Evolutionary conservation across 2,113 vertebrate species (phyloP).

Genomic region (Girardinichthys multiradiatus): DNA sequence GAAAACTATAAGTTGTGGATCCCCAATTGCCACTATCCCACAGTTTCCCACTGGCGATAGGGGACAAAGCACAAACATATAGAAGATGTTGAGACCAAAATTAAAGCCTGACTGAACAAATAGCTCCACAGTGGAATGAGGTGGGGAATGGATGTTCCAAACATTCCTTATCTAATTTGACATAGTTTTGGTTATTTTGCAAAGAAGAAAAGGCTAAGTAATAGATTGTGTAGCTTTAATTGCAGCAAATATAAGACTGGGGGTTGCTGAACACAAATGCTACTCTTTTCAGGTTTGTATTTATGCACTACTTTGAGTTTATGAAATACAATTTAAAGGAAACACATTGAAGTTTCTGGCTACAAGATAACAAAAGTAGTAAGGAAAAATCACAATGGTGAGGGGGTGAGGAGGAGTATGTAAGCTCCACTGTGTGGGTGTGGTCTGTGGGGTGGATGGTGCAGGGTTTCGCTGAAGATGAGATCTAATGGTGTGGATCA

Average conservation of each 20-base stretch:
- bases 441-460: conserved; percentile 10
- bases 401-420: conserved; percentile 21
- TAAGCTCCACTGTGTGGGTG: conserved; percentile 2
- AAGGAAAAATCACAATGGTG: conserved; percentile 26
- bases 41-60: too few species aligned
- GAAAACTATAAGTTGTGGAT: background rate
- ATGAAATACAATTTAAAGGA: background rate
- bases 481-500: conserved; percentile 73
- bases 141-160: background rate
- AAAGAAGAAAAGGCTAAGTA: background rate
- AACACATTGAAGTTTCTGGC: background rate
- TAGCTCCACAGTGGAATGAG: background rate
- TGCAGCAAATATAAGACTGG: background rate
- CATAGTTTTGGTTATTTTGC: background rate
- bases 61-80: too few species aligned
- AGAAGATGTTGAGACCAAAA: too few species aligned
- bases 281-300: background rate
- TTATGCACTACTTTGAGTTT: background rate
- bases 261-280: background rate
- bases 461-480: conserved; percentile 36
- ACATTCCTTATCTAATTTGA: background rate
- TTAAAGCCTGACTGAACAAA: too few species aligned
- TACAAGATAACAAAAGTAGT: background rate
- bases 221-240: background rate
- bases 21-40: too few species aligned